Evolutionary conservation across 2,888 invertebrate genomes (phyloP), one percentile per base, ranked within the genome.

Genomic region (Macropis europaea): DNA sequence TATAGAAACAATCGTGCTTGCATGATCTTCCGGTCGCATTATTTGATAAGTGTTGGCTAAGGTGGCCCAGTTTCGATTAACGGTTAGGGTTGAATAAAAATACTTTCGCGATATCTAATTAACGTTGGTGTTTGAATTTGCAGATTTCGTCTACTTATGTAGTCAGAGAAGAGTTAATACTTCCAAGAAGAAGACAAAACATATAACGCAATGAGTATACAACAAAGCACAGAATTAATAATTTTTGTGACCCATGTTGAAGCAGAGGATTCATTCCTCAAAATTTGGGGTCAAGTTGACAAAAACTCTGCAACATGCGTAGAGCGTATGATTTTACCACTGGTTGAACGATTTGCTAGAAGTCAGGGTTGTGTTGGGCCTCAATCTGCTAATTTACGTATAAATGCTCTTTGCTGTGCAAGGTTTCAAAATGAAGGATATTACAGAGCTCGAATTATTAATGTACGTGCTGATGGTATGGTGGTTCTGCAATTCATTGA

Each of bases 251-350:
- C 95, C 72, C 92, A 93, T 90, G 92, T 95, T 73, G 95, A 95
- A 84, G 92, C 92, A 53, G 93, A 94, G 70, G 93, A 94, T 28
- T 92, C 93, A 64, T 94, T 94, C 85, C 89, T 96, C 68, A 94
- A 93, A 90, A 91, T 96, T 85, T 94, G 93, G 91, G 95, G 95
- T 26, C 95, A 95, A 89, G 90, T 92, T 0, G 93, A 94, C 82
- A 79, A 77, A 15, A 74, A 91, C 69, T 88, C 92, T 42, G 91
- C 92, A 0, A 86, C 92, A 57, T 91, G 91, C 85, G 89, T 94
- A 47, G 94, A 94, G 84, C 91, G 91, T n/a, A 69, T 79, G 40
- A 85, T 88, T 50, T 24, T 73, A 19, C 74, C 78, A 1, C 40
- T 90, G 86, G 60, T 82, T 83, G 88, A 91, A 76, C 91, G 81